phyloP scores from a whole-genome alignment of 2,797 vertebrate genomes.

The Margarornis squamiger region DNA sequence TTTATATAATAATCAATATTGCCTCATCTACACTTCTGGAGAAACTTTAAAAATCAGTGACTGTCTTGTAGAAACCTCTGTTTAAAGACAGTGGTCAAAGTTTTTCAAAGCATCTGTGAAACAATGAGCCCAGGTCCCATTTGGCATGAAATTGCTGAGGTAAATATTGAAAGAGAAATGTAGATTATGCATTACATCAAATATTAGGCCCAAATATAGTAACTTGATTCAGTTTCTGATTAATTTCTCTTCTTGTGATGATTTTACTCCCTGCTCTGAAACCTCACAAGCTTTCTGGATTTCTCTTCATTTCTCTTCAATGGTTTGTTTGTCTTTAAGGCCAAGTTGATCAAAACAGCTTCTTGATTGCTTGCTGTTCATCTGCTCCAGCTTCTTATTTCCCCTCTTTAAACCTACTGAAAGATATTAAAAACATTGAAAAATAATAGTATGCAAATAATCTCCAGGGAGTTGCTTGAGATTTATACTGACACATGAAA shows the following conservation, averaged over 20 bases:
- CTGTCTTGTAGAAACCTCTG: not conserved
- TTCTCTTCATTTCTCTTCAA: not conserved
- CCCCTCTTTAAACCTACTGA: not conserved
- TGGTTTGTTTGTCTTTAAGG: not conserved
- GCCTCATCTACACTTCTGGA: not conserved
- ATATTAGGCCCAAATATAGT: not conserved
- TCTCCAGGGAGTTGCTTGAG: not conserved
- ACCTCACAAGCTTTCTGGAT: not conserved
- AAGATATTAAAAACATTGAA: not conserved
- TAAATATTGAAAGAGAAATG: not conserved
- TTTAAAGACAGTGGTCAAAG: not conserved
- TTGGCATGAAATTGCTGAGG: not conserved
- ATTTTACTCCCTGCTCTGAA: not conserved
- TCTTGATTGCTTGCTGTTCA: not conserved
- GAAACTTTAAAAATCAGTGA: not conserved
- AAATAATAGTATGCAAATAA: not conserved
- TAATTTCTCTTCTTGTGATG: not conserved
- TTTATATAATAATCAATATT: not conserved
- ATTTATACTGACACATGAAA: not conserved
- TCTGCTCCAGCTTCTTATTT: not conserved
- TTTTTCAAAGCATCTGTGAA: not conserved
- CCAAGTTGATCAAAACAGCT: not conserved
- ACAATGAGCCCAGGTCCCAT: not conserved
- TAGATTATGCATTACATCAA: not conserved
- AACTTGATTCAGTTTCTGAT: not conserved